Evolutionary conservation across 2,888 invertebrate genomes (phyloP), one percentile per base, ranked within the genome.

Genomic region (Loripinus fragilis): DNA sequence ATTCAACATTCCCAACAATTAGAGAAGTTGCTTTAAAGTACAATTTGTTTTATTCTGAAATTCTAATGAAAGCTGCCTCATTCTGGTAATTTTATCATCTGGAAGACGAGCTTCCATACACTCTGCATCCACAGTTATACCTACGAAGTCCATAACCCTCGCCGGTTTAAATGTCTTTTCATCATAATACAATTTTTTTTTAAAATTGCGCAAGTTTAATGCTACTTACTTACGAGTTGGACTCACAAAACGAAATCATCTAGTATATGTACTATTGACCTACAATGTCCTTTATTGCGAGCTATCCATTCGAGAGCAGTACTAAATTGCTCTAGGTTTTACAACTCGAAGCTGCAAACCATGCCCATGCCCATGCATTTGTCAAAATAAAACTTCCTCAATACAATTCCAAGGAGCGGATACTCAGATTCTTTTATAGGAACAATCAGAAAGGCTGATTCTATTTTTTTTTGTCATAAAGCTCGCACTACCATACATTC

Each of bases 91-190:
- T 38, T 83, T 85, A 10, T 85, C 78, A 41, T 64, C 15, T 3
- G 81, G 78, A 0, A 85, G 45, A 10, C 85, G 41, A 3, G 70
- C 69, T 67, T 77, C 77, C 80, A 81, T 81, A 1, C 30, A 15
- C 0, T 30, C 20, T 35, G 65, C 66, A 52, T 77, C 77, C 33
- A 72, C 25, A 25, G 75, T 76, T 2, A 74, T 74, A 0, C 74
- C 76, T 8, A 76, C 28, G 42, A 76, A 74, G 42, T 71, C 33
- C 25, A 77, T 60, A 15, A 35, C 60, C 5, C 74, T 80, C 8
- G 50, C 25, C 25, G 76, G 74, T 10, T 33, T 20, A 0, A 74
- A 60, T 17, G 80, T 74, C 70, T 80, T 80, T 80, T 80, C 23
- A 65, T 60, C 30, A 28, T 60, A 2, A 28, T 12, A 38, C 38